Evolutionary conservation across 1,140 invertebrate genomes (phyloP).

Genomic region (Cydia pomonella): DNA sequence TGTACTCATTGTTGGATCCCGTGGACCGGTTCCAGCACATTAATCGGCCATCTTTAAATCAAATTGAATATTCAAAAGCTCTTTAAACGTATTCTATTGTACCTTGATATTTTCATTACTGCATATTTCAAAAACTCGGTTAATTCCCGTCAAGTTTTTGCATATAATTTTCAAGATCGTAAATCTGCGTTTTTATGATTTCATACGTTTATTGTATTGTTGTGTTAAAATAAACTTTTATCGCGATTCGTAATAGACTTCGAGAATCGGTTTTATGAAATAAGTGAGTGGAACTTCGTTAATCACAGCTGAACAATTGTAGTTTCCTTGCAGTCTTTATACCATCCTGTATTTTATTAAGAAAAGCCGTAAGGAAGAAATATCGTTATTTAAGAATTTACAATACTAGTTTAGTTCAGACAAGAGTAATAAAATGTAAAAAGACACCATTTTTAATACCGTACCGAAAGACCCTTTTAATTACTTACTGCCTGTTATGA

Average conservation of each 20-base stretch:
- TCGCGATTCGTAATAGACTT: background rate
- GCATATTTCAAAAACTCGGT: conserved; percentile 24
- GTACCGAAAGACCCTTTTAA: no score
- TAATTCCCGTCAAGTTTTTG: conserved; percentile 15
- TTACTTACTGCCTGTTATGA: no score
- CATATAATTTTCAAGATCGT: conserved; percentile 11
- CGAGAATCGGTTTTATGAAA: conserved; percentile 4
- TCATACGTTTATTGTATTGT: conserved; percentile 11
- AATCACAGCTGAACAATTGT: background rate
- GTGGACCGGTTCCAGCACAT: conserved; percentile 40
- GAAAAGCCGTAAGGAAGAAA: no score
- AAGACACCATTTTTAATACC: no score
- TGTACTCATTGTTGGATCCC: conserved; percentile 50
- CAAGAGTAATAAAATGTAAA: no score
- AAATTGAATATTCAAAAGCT: conserved; percentile 28
- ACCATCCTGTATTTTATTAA: background rate
- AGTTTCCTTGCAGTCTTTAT: background rate
- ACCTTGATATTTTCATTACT: conserved; percentile 17
- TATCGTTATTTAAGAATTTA: no score
- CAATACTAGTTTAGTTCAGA: no score
- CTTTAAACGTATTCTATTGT: conserved; percentile 25
- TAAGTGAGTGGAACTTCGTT: conserved; percentile 18
- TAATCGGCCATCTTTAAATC: conserved; percentile 23
- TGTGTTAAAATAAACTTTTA: conserved; percentile 18
- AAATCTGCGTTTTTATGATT: background rate